These are phyloP conservation scores for Halyomorpha halys DNA, from an alignment of 1,140 invertebrate species.

Conservation along the genomic window DNA sequence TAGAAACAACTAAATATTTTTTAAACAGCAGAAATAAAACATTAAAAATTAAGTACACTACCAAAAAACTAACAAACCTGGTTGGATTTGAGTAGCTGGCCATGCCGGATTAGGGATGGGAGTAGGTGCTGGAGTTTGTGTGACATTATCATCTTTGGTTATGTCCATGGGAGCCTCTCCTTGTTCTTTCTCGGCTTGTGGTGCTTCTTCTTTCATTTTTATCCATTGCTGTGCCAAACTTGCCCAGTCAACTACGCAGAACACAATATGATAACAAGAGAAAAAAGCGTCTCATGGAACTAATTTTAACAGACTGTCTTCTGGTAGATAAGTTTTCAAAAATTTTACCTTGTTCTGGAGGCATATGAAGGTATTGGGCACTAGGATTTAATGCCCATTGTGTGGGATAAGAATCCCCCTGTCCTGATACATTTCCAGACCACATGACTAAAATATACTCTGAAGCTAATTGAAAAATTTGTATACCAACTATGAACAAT, in stretches of 20 bases:
- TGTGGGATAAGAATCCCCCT: slow-evolving; percentile 16
- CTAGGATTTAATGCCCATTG: slow-evolving; percentile 60
- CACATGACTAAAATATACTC: slow-evolving; percentile 14
- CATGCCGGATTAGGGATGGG: neutral
- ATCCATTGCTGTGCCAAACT: slow-evolving; percentile 95
- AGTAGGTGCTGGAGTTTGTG: neutral
- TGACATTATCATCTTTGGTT: slow-evolving; percentile 45
- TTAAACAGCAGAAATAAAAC: no score
- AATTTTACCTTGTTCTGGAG: slow-evolving; percentile 40
- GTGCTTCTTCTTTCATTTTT: slow-evolving; percentile 71
- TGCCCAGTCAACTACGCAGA: slow-evolving; percentile 76
- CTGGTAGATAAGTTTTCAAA: neutral
- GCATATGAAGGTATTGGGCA: slow-evolving; percentile 46
- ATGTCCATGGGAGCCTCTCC: slow-evolving; percentile 80
- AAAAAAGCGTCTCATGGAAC: neutral
- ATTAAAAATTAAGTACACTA: no score
- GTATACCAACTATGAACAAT: no score
- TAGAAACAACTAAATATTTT: no score
- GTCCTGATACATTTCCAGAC: slow-evolving; percentile 9
- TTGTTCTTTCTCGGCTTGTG: slow-evolving; percentile 36
- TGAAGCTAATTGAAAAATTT: no score
- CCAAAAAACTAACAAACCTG: neutral
- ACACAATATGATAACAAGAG: neutral
- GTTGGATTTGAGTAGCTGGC: neutral
- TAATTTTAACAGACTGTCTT: neutral